Evolutionary conservation across 2,888 invertebrate genomes (phyloP), one percentile per base, ranked within the genome.

Genomic region (Allophyes oxyacanthae): DNA sequence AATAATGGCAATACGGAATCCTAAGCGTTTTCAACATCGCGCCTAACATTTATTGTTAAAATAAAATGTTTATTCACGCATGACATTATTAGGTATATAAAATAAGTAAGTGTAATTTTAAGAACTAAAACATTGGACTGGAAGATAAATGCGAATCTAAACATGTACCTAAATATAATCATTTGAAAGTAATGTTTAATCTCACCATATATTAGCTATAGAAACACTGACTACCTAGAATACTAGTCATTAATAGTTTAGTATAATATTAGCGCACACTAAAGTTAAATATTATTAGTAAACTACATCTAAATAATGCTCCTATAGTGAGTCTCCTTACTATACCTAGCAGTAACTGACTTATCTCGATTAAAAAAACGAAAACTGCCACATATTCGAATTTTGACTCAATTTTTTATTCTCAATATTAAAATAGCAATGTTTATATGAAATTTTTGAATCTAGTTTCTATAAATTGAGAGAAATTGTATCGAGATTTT

Each of bases 361-460:
- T 78, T 68, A 62, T 78, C 66, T 80, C 62, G 67, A 38, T 58
- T 20, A 8, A 59, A 56, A 60, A 66, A 83, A 86, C 84, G 78
- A 78, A 83, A 83, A 90, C 91, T 91, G 91, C 91, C 90, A 90
- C 81, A 77, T 84, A 85, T 79, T 90, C 88, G 89, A 91, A 88
- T 89, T 91, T 89, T 84, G 80, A 87, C 72, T 81, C 74, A 77
- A 67, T 70, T 76, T 87, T 87, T 86, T 86, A 87, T 83, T 76
- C 81, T 79, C 53, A 65, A 54, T 78, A 72, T 64, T 64, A 65
- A 71, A 69, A 64, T 77, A 77, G 61, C 68, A 71, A 67, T 66
- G 68, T 71, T 75, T 75, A 37, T 75, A 73, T 65, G 58, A 71
- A 42, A 53, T 64, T 64, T 59, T 62, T 63, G 69, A 78, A 67